Base-by-base conservation (phyloP, 1,140 invertebrate genomes). In the Drosophila carrolli region DNA sequence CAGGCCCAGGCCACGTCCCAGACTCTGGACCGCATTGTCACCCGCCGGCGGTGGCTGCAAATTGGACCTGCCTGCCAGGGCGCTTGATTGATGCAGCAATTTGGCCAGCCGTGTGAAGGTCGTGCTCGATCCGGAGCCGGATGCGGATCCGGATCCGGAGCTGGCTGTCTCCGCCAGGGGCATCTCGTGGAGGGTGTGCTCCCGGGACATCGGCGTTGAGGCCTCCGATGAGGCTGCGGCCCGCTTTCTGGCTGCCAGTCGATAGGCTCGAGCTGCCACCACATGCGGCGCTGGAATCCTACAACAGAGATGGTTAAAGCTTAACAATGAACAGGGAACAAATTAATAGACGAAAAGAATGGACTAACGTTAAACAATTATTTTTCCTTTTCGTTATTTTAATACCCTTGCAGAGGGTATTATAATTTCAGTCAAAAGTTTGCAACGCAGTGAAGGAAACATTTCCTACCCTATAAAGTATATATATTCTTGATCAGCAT, bases 51-150 rank as follows among this genome's bases (percentile, higher is more conserved):
- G 74, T 41, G 78, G 80, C 46, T 78, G 79, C 90, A 93, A 56
- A 92, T 94, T 78, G 89, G 92, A 35, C 92, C 83, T 91, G 57
- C 59, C 66, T 29, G 82, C 56, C 74, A 51, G 92, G 91, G 75
- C 58, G 66, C 89, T 70, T 92, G 93, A 75, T 93, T 96, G 95
- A 78, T 96, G 95, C 48, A 97, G 93, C 35, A 96, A 93, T 70
- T 95, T 94, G 7, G 96, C 94, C 29, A 97, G 93, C 38, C 95
- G 94, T 56, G 95, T 95, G 19, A 96, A 94, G 7, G 95, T 93
- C 13, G 94, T 94, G 85, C 78, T 93, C 86, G 72, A 71, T 23
- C 71, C 59, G 2, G 73, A 58, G 38, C 46, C 50, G 13, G 67
- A 41, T 35, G 51, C 48, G 8, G 66, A 44, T 8, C 48, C 61